A percentile compares a stretch with the other conserved stretches of the same genome.
phyloP scores from a whole-genome alignment of 1,140 invertebrate genomes.

The Halesus radiatus region DNA sequence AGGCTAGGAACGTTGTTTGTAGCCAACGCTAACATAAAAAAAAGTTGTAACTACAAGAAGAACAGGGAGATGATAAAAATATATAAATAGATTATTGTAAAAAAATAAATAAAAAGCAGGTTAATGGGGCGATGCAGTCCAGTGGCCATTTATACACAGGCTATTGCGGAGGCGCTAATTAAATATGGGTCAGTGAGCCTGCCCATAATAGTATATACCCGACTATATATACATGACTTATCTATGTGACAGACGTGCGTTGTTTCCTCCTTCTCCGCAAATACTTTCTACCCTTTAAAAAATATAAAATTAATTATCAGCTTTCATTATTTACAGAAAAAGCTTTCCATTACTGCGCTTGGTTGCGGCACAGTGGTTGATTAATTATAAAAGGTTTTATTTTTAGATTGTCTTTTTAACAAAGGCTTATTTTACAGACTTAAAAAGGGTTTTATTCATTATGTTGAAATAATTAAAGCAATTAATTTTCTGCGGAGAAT shows the following conservation, averaged over 20 bases:
- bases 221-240: neutral
- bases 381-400: neutral
- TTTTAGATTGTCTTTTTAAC: slow-evolving; percentile 11
- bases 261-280: neutral
- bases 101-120: neutral
- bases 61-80: too few relatives aligned
- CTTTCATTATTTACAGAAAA: neutral
- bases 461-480: too few relatives aligned
- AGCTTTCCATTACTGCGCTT: neutral
- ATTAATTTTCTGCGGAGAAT: too few relatives aligned
- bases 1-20: too few relatives aligned
- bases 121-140: slow-evolving; percentile 13
- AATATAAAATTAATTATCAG: slow-evolving; percentile 6
- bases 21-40: too few relatives aligned
- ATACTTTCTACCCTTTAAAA: neutral
- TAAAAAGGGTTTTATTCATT: too few relatives aligned
- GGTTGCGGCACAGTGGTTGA: neutral
- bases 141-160: slow-evolving; percentile 23
- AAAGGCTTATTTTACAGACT: neutral
- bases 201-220: neutral
- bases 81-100: neutral
- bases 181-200: slow-evolving; percentile 31
- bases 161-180: slow-evolving; percentile 1
- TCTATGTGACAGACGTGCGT: neutral
- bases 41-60: too few relatives aligned